Conservation (phyloP, 2,797 vertebrate species). For the Hippoglossus hippoglossus region DNA sequence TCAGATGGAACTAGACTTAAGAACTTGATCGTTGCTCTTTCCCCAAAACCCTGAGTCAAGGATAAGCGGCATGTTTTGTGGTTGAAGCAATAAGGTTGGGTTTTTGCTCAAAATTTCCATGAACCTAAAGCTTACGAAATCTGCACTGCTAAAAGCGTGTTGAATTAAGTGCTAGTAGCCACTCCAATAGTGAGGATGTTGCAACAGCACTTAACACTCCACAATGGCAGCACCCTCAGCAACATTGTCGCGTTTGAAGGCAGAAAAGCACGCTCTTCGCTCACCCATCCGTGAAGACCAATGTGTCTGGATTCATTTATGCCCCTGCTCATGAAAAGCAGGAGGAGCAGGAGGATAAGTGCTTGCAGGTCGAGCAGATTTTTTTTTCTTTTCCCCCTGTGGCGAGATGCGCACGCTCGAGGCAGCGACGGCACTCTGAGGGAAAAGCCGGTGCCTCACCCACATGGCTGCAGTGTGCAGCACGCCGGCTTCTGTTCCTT, state of each 20-base stretch:
- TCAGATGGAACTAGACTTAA: no score
- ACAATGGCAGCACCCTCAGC: constrained; percentile 34
- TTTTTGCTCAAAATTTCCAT: no score
- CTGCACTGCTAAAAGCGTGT: constrained; percentile 10
- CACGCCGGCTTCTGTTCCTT: constrained; percentile 47
- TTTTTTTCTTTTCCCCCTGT: constrained; percentile 3
- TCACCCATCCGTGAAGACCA: constrained; percentile 41
- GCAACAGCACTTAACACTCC: constrained; percentile 25
- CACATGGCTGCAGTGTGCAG: constrained; percentile 78
- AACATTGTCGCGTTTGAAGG: constrained; percentile 3
- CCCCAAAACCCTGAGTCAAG: no score
- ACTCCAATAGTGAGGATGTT: constrained; percentile 40
- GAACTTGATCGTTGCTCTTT: no score
- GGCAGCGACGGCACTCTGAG: constrained; percentile 34
- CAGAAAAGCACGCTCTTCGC: constrained; percentile 35
- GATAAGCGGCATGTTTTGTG: no score
- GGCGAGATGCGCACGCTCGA: constrained; percentile 25
- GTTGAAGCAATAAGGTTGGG: no score
- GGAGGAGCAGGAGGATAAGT: constrained; percentile 34
- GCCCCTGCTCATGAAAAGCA: constrained; percentile 37
- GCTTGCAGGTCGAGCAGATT: constrained; percentile 14
- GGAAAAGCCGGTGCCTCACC: constrained; percentile 76
- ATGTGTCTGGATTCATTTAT: constrained; percentile 46
- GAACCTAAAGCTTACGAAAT: background rate
- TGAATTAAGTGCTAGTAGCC: constrained; percentile 48